A percentile compares a stretch with the other conserved stretches of the same genome.
These are phyloP conservation scores for Melanotaenia boesemani DNA, from an alignment of 2,797 vertebrate species.

Conservation along the genomic window DNA sequence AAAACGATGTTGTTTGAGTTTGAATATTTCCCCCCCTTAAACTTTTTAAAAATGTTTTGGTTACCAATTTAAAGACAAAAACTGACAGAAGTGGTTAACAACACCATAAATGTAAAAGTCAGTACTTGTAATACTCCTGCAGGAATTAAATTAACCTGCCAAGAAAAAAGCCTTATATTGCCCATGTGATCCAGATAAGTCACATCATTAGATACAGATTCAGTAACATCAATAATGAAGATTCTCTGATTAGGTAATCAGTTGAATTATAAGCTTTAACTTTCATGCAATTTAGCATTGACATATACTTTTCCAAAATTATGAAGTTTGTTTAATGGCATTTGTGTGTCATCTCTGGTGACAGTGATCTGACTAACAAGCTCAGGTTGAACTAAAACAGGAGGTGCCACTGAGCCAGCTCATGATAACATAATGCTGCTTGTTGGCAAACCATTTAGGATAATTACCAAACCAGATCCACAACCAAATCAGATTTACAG, in stretches of 20 bases:
- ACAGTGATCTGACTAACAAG: slow-evolving; percentile 18
- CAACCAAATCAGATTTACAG: slow-evolving; percentile 48
- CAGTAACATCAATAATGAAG: background rate
- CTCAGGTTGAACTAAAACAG: slow-evolving; percentile 37
- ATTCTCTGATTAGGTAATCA: background rate
- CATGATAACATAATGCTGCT: slow-evolving; percentile 31
- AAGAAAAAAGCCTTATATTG: background rate
- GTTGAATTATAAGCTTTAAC: background rate
- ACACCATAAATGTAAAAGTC: too few relatives aligned
- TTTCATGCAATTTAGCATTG: too few relatives aligned
- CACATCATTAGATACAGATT: background rate
- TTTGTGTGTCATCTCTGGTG: slow-evolving; percentile 14
- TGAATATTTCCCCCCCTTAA: background rate
- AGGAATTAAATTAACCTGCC: background rate
- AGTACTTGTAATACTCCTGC: too few relatives aligned
- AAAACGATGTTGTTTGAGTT: background rate
- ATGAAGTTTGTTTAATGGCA: too few relatives aligned
- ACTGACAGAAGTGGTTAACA: too few relatives aligned
- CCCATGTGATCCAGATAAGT: background rate
- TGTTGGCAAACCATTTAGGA: slow-evolving; percentile 46
- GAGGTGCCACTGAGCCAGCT: slow-evolving; percentile 52
- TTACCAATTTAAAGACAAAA: background rate
- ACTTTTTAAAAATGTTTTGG: too few relatives aligned
- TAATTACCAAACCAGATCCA: slow-evolving; percentile 37
- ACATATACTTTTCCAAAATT: too few relatives aligned